Conservation (phyloP, 1,140 invertebrate genomes). For the honey bee (Apis mellifera) region Amel_HAv3.1 CM009939.2:6575001-6575500, state of each 20-base stretch:
- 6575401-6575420: neutral
- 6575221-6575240: constrained; percentile 24
- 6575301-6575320: constrained; percentile 32
- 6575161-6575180: constrained; percentile 12
- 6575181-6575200: neutral
- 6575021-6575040: neutral
- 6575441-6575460: neutral
- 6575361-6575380: constrained; percentile 38
- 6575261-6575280: constrained; percentile 37
- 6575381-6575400: neutral
- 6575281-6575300: constrained; percentile 31
- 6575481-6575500: neutral
- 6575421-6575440: neutral
- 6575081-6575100: neutral
- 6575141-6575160: neutral
- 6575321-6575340: neutral
- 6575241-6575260: constrained; percentile 1
- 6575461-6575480: neutral
- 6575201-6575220: neutral
- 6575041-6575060: neutral
- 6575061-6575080: neutral
- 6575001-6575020: neutral
- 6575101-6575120: neutral
- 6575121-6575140: constrained; percentile 4
- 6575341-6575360: neutral